Base-by-base conservation (phyloP, 30 jellyfish, hydroid and myxozoan genomes). In the Turritopsis rubra region DNA sequence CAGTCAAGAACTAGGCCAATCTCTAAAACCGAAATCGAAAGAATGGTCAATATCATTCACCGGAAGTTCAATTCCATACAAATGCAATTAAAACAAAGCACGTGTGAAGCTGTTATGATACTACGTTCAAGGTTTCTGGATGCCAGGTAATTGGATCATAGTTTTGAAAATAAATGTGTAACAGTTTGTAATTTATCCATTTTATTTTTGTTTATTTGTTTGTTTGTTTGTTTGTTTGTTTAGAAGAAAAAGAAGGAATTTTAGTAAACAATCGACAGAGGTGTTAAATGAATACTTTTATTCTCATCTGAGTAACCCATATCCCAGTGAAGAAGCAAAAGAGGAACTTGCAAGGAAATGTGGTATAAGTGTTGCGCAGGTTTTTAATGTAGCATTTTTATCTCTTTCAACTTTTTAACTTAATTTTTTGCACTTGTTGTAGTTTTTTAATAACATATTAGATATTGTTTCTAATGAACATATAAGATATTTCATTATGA, bases 101-200 rank as follows among this genome's bases (percentile, higher is more conserved):
- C 98, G 28, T 92, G 98, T 76, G 98, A 92, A 79, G 98, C 98
- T 18, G 98, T 92, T 28, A 92, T 92, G 98, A 92, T 92, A 30
- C 85, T 92, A 72, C 72, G 98, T 75, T 92, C 98, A 71, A 68
- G 98, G 72, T 92, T 92, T 29, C 92, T 92, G 26, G 98, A 92
- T 92, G 98, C 98, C n/a, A 92, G 98, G 98, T 92, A n/a, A 80
- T 88, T 73, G 19, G 9, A 23, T 68, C 23, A n/a, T 19, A n/a
- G 21, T 8, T 68, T 68, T 9, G 21, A 68, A 7, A n/a, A n/a
- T n/a, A 18, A 60, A 21, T 60, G 73, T 18, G 22, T 18, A 60
- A 23, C 21, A 60, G 73, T 60, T 21, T 60, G 73, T 23, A 60
- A 0, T 18, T 21, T 60, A 60, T 60, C 19, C 19, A 18, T 18